Base-by-base conservation (phyloP, 2,797 vertebrate species). In the Todus mexicanus region DNA sequence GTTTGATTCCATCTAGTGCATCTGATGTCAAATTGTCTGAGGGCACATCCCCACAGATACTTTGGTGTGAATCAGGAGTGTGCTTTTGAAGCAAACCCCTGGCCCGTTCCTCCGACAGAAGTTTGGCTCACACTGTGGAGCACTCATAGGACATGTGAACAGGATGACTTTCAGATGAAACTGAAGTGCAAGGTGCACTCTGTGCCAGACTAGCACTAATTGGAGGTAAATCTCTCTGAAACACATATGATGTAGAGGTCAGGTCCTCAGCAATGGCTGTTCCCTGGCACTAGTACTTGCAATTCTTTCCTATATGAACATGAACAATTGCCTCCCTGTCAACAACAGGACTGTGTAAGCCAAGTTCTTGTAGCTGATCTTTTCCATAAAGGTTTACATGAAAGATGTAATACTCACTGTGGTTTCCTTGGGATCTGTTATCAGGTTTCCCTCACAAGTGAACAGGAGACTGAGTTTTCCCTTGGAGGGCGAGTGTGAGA, bases 71-170 rank as follows among this genome's bases (percentile, higher is more conserved):
- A 47, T 42, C 59, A 33, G 54, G 53, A 57, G 7, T 15, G 15
- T 37, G 31, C 47, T 61, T 84, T 61, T 26, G 31, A 80, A 66
- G 33, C 17, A 75, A 60, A 50, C 20, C 35, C 48, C 42, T 16
- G 15, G 37, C 18, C 33, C 5, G 0, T 33, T 37, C 11, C 31
- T 20, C 11, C 2, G 0, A 2, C 1, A 0, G 27, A 42, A 42
- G 61, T 78, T 45, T 19, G 19, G 15, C 9, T 66, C 15, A 23
- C 10, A 4, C 20, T 1, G 0, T 33, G 47, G 15, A 75, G 27
- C 35, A 40, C 65, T 43, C 11, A 2, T 16, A 53, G 20, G 53
- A 31, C 27, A 42, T 3, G 2, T 4, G 19, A 53, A 48, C 18
- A 26, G 38, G 8, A 4, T 14, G 18, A 63, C 27, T 77, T 72